A percentile compares a stretch with the other conserved stretches of the same genome.
Conservation (phyloP, 30 jellyfish, hydroid and myxozoan species). For the Aurelia sp. region DNA sequence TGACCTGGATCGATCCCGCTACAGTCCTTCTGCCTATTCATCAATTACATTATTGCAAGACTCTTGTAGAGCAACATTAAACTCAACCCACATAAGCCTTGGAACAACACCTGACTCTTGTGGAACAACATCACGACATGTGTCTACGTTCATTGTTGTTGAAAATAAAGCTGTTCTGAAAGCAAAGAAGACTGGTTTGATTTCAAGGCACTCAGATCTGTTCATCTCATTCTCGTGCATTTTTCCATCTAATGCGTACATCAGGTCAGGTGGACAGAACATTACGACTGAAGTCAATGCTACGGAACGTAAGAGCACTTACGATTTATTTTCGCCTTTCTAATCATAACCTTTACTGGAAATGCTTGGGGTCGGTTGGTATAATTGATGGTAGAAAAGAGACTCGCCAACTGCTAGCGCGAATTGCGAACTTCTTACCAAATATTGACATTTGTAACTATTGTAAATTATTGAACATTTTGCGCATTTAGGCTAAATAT, state of each 20-base stretch:
- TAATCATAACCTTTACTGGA: no score
- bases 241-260: neutral
- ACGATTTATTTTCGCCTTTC: no score
- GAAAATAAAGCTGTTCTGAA: conserved; percentile 38
- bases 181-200: neutral
- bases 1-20: conserved; percentile 28
- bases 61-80: conserved; percentile 10
- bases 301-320: conserved; percentile 53
- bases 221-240: conserved; percentile 22
- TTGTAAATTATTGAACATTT: no score
- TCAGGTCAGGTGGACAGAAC: conserved; percentile 2
- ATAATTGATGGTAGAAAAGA: no score
- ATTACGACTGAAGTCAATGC: conserved; percentile 42
- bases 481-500: no score
- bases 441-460: no score
- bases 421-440: no score
- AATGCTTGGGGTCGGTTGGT: no score
- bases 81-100: conserved; percentile 12
- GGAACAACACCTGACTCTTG: conserved; percentile 55
- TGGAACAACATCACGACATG: conserved; percentile 20
- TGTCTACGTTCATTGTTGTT: neutral
- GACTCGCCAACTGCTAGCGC: no score
- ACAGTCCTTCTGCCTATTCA: conserved; percentile 9
- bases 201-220: conserved; percentile 15
- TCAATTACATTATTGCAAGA: conserved; percentile 18